Evolutionary conservation across 2,113 vertebrate genomes (phyloP), one percentile per base, ranked within the genome.

Genomic region (Halichoerus grypus): DNA sequence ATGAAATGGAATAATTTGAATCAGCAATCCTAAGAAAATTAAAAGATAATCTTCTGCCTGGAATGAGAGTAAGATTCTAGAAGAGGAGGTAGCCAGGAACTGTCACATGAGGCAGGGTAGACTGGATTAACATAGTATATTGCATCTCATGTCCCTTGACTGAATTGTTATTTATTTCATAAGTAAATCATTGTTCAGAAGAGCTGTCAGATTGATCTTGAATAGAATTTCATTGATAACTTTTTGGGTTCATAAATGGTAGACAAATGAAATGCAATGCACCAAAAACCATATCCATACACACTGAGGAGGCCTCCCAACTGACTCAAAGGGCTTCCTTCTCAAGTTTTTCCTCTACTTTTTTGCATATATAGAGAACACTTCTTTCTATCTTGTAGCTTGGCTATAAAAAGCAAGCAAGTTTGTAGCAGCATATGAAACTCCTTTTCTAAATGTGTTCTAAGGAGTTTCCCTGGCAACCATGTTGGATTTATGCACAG

Each of bases 391-490:
- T 76, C 94, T 95, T 95, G 46, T 77, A 53, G 46, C 22, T 61
- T 88, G 39, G 24, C 91, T 84, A 36, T 90, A 89, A 79, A 93
- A 76, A 97, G 53, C 69, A 93, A 69, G 57, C 81, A 80, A 72
- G n/a, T 84, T 79, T 87, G 83, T 33, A 71, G 80, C 21, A 65
- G 63, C 36, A 9, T 55, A 46, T 80, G 24, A 94, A 95, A 88
- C 21, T 92, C 69, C 28, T 87, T 74, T 90, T 91, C 85, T 79
- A 72, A 88, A 91, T 77, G 46, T 84, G n/a, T 65, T 76, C 53
- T 39, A 33, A 87, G 49, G 69, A 4, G 72, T 95, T 97, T 97
- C 77, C 92, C 31, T 89, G 77, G 69, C 67, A 98, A 95, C 84
- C 39, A n/a, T 33, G 3, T 65, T 71, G 79, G 33, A 46, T 69